Conservation (phyloP, 2,113 vertebrate species). For the Onychostoma macrolepis region DNA sequence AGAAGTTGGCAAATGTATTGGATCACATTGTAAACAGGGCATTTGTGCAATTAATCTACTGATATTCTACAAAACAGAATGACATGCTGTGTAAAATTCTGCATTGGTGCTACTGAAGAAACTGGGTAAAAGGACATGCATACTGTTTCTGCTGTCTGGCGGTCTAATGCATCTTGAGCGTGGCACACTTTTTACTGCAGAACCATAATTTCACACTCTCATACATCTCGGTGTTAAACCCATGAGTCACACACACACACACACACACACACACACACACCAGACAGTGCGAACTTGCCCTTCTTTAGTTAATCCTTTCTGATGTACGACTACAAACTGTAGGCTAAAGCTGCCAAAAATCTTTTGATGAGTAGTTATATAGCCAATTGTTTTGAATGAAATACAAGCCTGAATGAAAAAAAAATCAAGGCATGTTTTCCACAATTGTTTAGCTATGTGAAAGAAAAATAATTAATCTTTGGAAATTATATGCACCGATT, state of each 20-base stretch:
- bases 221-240: constrained; percentile 16
- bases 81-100: not conserved
- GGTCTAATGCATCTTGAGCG: constrained; percentile 56
- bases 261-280: not conserved
- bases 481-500: too few relatives aligned
- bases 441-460: too few relatives aligned
- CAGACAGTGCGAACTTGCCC: too few relatives aligned
- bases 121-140: constrained; percentile 46
- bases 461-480: too few relatives aligned
- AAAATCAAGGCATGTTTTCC: too few relatives aligned
- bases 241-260: not conserved
- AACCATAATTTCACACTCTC: constrained; percentile 67
- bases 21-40: not conserved
- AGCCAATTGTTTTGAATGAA: not conserved
- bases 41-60: not conserved
- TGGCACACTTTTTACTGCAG: constrained; percentile 69
- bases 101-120: not conserved
- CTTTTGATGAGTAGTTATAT: not conserved
- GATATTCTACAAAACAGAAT: not conserved
- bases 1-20: not conserved
- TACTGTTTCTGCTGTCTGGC: constrained; percentile 68
- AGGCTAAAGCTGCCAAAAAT: not conserved
- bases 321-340: not conserved
- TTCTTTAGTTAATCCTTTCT: too few relatives aligned
- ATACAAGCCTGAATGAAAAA: too few relatives aligned